Conservation (phyloP, 2,888 invertebrate genomes). For the Cheilosia vulpina region DNA sequence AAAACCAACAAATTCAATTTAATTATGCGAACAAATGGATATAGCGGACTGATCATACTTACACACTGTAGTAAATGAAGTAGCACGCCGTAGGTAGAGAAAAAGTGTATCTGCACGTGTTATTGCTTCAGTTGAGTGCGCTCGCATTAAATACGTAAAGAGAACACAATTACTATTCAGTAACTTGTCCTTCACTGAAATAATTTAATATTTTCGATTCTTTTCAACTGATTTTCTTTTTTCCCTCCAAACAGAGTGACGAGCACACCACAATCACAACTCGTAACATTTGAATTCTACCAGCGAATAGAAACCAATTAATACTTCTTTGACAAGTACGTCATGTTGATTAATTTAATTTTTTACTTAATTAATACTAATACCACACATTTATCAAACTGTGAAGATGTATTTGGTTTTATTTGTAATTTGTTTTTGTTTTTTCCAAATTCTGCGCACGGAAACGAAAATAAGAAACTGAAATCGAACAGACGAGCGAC, state of each 20-base stretch:
- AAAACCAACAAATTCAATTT: constrained; percentile 43
- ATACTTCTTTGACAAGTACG: constrained; percentile 58
- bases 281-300: constrained; percentile 23
- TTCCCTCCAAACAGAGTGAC: neutral
- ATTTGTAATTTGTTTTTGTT: neutral
- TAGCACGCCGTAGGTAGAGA: constrained; percentile 11
- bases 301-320: constrained; percentile 40
- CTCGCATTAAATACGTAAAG: constrained; percentile 39
- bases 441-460: constrained; percentile 55
- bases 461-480: constrained; percentile 24
- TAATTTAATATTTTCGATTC: constrained; percentile 1
- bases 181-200: constrained; percentile 46
- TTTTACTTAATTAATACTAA: constrained; percentile 51
- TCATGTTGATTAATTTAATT: constrained; percentile 54
- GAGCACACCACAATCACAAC: constrained; percentile 20
- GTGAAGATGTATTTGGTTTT: neutral
- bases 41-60: constrained; percentile 27
- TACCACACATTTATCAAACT: constrained; percentile 42
- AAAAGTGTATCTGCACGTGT: constrained; percentile 61
- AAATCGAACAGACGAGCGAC: constrained; percentile 16
- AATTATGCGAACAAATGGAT: constrained; percentile 52
- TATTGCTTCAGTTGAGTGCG: constrained; percentile 63
- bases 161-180: constrained; percentile 20
- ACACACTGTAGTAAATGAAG: constrained; percentile 55
- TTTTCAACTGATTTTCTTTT: constrained; percentile 1